Base-by-base conservation (phyloP, 2,113 vertebrate species). In the Lophura nycthemera region DNA sequence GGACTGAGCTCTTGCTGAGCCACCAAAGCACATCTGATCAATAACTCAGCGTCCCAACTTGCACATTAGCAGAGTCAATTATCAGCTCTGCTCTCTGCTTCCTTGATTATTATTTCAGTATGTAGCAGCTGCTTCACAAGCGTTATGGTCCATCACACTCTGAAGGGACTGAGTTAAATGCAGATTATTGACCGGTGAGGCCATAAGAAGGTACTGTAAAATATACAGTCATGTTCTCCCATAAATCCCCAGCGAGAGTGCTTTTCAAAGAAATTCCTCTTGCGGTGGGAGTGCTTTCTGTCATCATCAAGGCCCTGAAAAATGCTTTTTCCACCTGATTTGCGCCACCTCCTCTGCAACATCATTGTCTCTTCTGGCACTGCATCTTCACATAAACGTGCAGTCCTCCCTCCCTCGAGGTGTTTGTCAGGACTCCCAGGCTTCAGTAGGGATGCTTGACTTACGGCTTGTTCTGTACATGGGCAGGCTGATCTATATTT, bases 91-190 rank as follows among this genome's bases (percentile, higher is more conserved):
- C 96, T 94, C 94, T 96, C 90, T 91, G 96, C 92, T 96, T 96
- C 91, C 95, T 95, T 97, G 96, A 93, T 97, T 97, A 97, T 96
- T 96, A 96, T 97, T 97, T 97, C 94, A 96, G 94, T 78, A 71
- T 95, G 97, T 84, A 95, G 87, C 96, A 96, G 95, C 97, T 97
- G 97, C 61, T 97, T 93, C 10, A 5, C 93, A 77, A 94, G 88
- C n/a, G 9, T 97, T 97, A 96, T 95, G 95, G 96, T 90, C 94
- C 92, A 90, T 95, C 95, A 83, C 63, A 25, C 74, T 86, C 97
- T 86, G 90, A 94, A 92, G 90, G 88, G 95, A 96, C 94, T 92
- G 75, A 92, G 88, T 96, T 95, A 97, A 97, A 94, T 89, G 93
- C 84, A 95, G 94, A 96, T 96, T 97, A 96, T 97, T 96, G 94